These are phyloP conservation scores for Elegia similella DNA, from an alignment of 2,888 invertebrate species.

Conservation along the genomic window DNA sequence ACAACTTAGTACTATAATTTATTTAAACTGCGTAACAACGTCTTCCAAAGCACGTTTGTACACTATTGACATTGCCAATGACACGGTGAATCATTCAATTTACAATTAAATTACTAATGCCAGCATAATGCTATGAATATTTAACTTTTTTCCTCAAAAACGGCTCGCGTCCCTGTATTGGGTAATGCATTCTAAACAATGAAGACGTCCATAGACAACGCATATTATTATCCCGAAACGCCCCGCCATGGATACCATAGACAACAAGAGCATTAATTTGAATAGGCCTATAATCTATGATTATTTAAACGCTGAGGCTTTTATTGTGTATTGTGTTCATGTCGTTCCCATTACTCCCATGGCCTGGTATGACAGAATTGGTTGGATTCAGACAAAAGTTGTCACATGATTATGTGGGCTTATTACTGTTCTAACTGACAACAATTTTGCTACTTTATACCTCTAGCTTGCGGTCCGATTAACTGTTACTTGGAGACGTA, in stretches of 20 bases:
- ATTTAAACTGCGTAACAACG: too few relatives aligned
- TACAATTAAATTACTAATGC: too few relatives aligned
- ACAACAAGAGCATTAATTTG: conserved; percentile 5
- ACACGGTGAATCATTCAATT: too few relatives aligned
- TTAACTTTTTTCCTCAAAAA: too few relatives aligned
- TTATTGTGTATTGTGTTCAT: conserved; percentile 16
- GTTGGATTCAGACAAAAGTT: conserved; percentile 12
- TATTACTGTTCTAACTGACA: neutral
- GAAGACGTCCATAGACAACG: neutral
- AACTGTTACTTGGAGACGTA: too few relatives aligned
- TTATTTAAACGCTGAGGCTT: conserved; percentile 12
- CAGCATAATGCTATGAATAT: too few relatives aligned
- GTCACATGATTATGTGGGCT: conserved; percentile 8
- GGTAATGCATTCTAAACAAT: neutral
- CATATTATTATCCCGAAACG: neutral
- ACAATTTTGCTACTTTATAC: too few relatives aligned
- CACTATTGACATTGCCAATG: too few relatives aligned
- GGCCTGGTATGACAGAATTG: conserved; percentile 7
- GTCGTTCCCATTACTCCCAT: conserved; percentile 9
- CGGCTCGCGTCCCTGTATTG: too few relatives aligned
- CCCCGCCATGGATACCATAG: neutral
- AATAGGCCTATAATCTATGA: conserved; percentile 13
- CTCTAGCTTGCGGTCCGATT: too few relatives aligned
- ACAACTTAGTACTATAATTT: too few relatives aligned
- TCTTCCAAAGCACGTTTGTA: too few relatives aligned